Evolutionary conservation across 2,888 invertebrate species (phyloP), one percentile per base, ranked within the genome.

Genomic region (Oscheius sp.): DNA sequence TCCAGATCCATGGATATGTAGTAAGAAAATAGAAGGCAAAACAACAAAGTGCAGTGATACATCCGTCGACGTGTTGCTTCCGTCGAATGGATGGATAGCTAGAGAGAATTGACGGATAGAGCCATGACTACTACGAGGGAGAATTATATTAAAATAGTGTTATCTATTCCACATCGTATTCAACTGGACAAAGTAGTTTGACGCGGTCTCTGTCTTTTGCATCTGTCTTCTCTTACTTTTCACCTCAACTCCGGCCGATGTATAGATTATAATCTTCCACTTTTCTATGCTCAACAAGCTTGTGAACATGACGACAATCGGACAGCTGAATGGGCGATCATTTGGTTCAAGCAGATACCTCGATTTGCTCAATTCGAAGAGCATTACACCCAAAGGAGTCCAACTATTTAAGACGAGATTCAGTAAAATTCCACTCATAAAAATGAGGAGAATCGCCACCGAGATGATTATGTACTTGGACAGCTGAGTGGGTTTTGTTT

Each of bases 301-400:
- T 5, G 59, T 44, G 8, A 59, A 17, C 59, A 59, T 59, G 6
- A 59, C 59, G 17, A 59, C 44, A 2, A 17, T 28, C 20, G 57
- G 57, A 38, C 57, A 57, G 41, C 57, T 57, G 41, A 12, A 41
- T 17, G 5, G 12, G 3, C 4, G n/a, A 41, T 17, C 14, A n/a
- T 28, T 3, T 14, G 8, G 28, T 17, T 14, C 30, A 30, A 51
- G 8, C 49, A 26, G 12, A 26, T 14, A 59, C 59, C 41, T 44
- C 0, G 59, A 59, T 28, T 59, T 59, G 0, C 26, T n/a, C 17
- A 59, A 14, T 59, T 59, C 59, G n/a, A 59, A 59, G n/a, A 59
- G 17, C 59, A 59, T 59, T 17, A 59, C 44, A 14, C 41, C 41
- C n/a, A 59, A 26, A 24, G 59, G 26, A 0, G 59, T 59, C 22